Conservation (phyloP, 2,888 invertebrate species). For the Clanis bilineata region DNA sequence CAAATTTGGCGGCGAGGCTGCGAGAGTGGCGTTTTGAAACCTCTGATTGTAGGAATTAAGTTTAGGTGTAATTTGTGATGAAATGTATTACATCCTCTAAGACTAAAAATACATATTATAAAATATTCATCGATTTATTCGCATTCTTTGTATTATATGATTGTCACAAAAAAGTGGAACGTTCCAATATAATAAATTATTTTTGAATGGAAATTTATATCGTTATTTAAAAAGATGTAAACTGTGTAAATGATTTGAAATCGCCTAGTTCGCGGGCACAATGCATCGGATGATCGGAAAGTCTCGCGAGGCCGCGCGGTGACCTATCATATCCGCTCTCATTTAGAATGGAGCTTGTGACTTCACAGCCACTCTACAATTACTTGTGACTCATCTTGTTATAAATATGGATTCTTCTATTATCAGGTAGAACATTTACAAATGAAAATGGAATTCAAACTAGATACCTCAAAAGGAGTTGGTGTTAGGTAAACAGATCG, state of each 20-base stretch:
- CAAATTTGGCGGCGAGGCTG: neutral
- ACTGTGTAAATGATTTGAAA: too few relatives aligned
- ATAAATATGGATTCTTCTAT: neutral
- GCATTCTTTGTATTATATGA: too few relatives aligned
- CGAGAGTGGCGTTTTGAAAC: constrained; percentile 1
- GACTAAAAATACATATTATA: too few relatives aligned
- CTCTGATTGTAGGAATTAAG: neutral
- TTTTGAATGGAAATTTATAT: too few relatives aligned
- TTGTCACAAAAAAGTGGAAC: too few relatives aligned
- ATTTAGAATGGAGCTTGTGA: neutral
- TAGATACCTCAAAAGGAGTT: too few relatives aligned
- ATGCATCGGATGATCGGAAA: constrained; percentile 48
- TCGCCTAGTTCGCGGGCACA: constrained; percentile 36
- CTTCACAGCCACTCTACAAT: neutral
- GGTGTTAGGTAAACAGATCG: too few relatives aligned
- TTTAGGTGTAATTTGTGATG: neutral
- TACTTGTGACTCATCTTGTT: neutral
- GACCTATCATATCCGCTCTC: neutral
- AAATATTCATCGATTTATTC: neutral
- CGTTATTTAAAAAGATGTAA: too few relatives aligned
- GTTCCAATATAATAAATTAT: too few relatives aligned
- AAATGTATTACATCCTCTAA: neutral
- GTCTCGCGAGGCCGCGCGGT: constrained; percentile 47
- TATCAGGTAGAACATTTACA: neutral
- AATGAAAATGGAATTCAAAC: too few relatives aligned